Evolutionary conservation across 2,797 vertebrate species (phyloP).

Genomic region (Eremophila alpestris): DNA sequence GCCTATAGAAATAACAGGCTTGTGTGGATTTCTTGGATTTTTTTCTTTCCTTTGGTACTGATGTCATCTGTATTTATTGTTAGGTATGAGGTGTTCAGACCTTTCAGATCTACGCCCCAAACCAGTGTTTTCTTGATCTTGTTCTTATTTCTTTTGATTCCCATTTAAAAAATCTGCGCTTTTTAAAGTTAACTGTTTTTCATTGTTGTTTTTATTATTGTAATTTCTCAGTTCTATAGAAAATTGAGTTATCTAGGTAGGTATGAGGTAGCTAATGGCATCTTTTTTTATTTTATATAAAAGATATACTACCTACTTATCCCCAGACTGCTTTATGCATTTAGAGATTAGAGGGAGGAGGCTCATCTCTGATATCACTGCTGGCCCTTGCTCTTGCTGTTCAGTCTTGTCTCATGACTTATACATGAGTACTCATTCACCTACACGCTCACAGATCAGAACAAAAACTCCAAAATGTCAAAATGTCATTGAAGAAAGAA

Average conservation of each 20-base stretch:
- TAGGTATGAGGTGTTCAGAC: background rate
- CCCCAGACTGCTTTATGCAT: background rate
- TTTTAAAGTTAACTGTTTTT: background rate
- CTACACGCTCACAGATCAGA: background rate
- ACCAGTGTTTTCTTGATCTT: background rate
- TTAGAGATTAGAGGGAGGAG: background rate
- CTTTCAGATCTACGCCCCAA: background rate
- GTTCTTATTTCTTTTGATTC: background rate
- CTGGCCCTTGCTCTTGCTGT: background rate
- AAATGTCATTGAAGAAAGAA: background rate
- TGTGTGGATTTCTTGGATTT: background rate
- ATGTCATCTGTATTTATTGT: background rate
- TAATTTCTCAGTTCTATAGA: background rate
- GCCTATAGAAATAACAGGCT: background rate
- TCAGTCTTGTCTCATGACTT: background rate
- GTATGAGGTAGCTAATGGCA: background rate
- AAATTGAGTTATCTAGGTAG: background rate
- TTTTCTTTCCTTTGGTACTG: background rate
- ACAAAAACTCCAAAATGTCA: background rate
- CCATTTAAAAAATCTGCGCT: accelerated
- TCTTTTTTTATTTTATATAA: background rate
- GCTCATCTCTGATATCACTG: background rate
- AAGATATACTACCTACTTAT: background rate
- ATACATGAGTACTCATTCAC: background rate
- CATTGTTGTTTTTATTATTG: background rate